These are phyloP conservation scores for Acanthochromis polyacanthus DNA, from an alignment of 2,113 vertebrate species.

Conservation along the genomic window DNA sequence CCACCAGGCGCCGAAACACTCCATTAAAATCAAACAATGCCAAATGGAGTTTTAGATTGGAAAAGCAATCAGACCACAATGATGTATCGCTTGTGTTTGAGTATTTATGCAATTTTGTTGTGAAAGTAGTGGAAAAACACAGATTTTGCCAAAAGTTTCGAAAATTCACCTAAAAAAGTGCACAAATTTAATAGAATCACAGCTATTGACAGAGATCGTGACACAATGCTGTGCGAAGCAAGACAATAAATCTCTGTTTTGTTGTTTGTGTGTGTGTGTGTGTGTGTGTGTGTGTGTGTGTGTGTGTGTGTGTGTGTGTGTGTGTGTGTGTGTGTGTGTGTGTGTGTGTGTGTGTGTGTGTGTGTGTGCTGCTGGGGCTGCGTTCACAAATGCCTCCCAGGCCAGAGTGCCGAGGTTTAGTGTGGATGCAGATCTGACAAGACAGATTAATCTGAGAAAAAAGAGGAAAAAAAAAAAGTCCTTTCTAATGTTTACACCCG, in stretches of 20 bases:
- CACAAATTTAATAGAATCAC: neutral
- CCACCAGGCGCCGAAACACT: too few relatives aligned
- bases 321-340: slow-evolving; percentile 11
- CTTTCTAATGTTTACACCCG: slow-evolving; percentile 76
- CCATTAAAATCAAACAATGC: neutral
- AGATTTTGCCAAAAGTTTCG: neutral
- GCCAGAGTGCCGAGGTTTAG: slow-evolving; percentile 56
- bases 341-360: slow-evolving; percentile 12
- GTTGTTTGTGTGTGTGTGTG: neutral
- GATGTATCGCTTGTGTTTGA: neutral
- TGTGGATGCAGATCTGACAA: slow-evolving; percentile 71
- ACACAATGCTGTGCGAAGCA: neutral
- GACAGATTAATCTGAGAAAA: slow-evolving; percentile 69
- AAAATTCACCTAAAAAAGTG: neutral
- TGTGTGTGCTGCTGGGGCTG: slow-evolving; percentile 4
- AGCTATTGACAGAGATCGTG: neutral
- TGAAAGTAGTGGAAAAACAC: neutral
- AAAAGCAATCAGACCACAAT: neutral
- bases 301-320: slow-evolving; percentile 20
- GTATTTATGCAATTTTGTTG: neutral
- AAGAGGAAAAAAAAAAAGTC: slow-evolving; percentile 29
- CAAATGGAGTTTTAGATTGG: neutral
- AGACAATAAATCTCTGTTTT: slow-evolving; percentile 10
- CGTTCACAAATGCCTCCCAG: slow-evolving; percentile 44
- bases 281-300: slow-evolving; percentile 1